Conservation (phyloP, 2,797 vertebrate genomes). For the Microtus californicus region DNA sequence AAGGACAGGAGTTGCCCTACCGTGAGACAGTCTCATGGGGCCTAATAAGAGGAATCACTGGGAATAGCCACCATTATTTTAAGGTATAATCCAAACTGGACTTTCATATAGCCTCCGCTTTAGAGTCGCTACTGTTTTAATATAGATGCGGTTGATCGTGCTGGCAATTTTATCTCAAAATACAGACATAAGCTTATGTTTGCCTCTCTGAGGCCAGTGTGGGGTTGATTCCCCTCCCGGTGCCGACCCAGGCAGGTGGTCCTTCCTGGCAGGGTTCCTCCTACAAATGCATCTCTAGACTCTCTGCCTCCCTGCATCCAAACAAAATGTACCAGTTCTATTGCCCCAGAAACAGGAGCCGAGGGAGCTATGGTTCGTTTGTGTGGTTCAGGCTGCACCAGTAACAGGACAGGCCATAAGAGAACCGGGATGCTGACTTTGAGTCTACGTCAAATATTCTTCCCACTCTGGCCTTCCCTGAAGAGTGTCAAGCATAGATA, state of each 20-base stretch:
- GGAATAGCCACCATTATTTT: not conserved
- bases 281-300: not conserved
- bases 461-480: not conserved
- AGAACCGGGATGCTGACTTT: not conserved
- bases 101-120: not conserved
- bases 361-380: not conserved
- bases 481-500: not conserved
- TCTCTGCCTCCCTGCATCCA: not conserved
- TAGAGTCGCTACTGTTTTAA: not conserved
- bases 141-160: not conserved
- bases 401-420: not conserved
- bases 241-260: not conserved
- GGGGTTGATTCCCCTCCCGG: not conserved
- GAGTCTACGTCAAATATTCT: not conserved
- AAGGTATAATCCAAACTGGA: not conserved
- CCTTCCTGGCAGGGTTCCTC: not conserved
- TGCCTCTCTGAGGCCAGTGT: not conserved
- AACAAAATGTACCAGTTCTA: not conserved
- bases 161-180: not conserved
- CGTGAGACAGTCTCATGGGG: not conserved
- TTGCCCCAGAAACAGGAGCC: not conserved
- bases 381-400: not conserved
- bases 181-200: not conserved
- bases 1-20: not conserved
- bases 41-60: not conserved